Evolutionary conservation across 2,888 invertebrate species (phyloP).

Genomic region (Heliconius hortense): DNA sequence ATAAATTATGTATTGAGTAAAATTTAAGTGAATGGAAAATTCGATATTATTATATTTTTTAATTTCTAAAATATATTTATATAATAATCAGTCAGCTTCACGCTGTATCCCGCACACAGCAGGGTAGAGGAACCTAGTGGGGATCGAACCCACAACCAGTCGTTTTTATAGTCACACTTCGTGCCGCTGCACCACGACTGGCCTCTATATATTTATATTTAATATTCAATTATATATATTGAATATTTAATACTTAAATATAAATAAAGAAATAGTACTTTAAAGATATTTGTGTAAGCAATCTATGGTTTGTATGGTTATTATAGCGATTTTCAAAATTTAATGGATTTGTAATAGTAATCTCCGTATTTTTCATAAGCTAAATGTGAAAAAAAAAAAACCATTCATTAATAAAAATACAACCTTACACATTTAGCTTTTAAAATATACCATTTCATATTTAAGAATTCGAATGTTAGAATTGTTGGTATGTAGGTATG

Average conservation of each 20-base stretch:
- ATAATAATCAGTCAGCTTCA: no score
- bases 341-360: not conserved
- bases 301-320: not conserved
- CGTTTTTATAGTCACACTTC: no score
- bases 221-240: no score
- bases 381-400: not conserved
- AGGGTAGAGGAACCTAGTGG: no score
- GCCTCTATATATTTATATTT: no score
- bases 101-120: no score
- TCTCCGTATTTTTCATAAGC: not conserved
- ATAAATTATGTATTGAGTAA: not conserved
- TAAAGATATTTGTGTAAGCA: no score
- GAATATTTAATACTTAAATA: no score
- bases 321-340: not conserved
- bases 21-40: not conserved
- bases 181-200: no score
- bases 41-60: not conserved
- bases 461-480: not conserved
- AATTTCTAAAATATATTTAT: no score
- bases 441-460: not conserved
- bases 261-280: no score
- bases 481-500: slow-evolving; percentile 1
- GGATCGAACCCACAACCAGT: no score
- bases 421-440: not conserved
- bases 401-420: not conserved